phyloP scores from a whole-genome alignment of 2,888 invertebrate genomes.

The Mellilla xanthometata region DNA sequence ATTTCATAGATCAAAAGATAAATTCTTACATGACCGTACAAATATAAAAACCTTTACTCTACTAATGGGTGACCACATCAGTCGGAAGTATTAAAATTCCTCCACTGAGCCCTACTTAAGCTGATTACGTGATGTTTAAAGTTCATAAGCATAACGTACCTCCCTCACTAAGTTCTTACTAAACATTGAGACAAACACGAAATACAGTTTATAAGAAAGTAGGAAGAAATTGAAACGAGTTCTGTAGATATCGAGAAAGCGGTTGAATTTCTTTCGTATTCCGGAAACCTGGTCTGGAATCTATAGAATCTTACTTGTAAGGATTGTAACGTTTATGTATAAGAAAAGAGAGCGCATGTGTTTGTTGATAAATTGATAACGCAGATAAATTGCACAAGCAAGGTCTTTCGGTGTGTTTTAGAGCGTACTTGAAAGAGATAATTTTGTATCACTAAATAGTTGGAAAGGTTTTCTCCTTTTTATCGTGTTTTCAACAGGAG shows the following conservation, averaged over 20 bases:
- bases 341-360: conserved; percentile 19
- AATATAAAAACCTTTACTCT: too few relatives aligned
- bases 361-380: conserved; percentile 22
- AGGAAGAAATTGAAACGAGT: conserved; percentile 47
- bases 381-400: conserved; percentile 25
- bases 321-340: conserved; percentile 20
- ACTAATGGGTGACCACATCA: not conserved
- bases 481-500: too few relatives aligned
- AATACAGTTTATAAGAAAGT: conserved; percentile 21
- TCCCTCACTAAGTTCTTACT: not conserved
- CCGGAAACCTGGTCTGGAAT: conserved; percentile 25
- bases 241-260: conserved; percentile 46
- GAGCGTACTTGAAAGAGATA: not conserved
- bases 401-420: conserved; percentile 13
- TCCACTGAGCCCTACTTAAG: conserved; percentile 10
- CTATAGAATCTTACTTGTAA: conserved; percentile 5
- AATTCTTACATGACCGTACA: too few relatives aligned
- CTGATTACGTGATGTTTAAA: conserved; percentile 12
- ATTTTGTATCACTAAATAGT: conserved; percentile 6
- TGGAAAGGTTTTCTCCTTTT: too few relatives aligned
- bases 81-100: conserved; percentile 28
- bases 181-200: conserved; percentile 3
- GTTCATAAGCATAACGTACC: not conserved
- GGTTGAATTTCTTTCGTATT: conserved; percentile 37
- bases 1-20: too few relatives aligned